phyloP scores from a whole-genome alignment of 2,888 invertebrate species.

The Cacoxenus indagator region DNA sequence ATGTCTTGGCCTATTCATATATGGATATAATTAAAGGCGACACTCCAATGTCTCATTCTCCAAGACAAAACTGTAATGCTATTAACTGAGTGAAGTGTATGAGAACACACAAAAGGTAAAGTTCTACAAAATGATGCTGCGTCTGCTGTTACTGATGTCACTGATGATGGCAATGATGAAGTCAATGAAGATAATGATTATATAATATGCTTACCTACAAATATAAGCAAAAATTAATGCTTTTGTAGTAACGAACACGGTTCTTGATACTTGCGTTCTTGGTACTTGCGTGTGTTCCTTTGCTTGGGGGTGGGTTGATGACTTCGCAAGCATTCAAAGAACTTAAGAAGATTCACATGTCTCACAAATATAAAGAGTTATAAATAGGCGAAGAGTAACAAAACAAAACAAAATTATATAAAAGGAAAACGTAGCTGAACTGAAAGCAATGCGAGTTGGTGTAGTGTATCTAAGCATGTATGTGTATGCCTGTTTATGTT shows the following conservation, averaged over 20 bases:
- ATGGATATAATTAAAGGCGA: background rate
- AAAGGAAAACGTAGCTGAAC: background rate
- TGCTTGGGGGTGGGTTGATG: background rate
- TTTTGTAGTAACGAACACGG: too few relatives aligned
- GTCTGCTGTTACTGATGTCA: conserved; percentile 19
- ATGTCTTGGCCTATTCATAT: too few relatives aligned
- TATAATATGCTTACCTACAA: conserved; percentile 36
- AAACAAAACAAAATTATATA: background rate
- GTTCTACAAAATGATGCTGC: background rate
- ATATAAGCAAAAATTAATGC: background rate
- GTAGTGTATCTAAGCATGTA: background rate
- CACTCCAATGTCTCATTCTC: background rate
- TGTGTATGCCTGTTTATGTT: background rate
- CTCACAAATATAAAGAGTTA: conserved; percentile 4
- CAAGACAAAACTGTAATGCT: too few relatives aligned
- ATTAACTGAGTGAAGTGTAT: background rate
- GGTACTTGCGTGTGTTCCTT: background rate
- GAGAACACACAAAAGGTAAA: background rate
- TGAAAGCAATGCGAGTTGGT: background rate
- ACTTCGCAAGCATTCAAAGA: too few relatives aligned
- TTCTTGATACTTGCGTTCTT: too few relatives aligned
- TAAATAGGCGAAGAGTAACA: conserved; percentile 5
- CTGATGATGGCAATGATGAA: background rate
- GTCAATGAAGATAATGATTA: conserved; percentile 40
- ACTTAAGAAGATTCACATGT: background rate